Percentiles rank a stretch among this genome's conserved stretches.
These are phyloP conservation scores for Aphodius sticticus DNA, from an alignment of 2,888 invertebrate species.

Conservation along the genomic window DNA sequence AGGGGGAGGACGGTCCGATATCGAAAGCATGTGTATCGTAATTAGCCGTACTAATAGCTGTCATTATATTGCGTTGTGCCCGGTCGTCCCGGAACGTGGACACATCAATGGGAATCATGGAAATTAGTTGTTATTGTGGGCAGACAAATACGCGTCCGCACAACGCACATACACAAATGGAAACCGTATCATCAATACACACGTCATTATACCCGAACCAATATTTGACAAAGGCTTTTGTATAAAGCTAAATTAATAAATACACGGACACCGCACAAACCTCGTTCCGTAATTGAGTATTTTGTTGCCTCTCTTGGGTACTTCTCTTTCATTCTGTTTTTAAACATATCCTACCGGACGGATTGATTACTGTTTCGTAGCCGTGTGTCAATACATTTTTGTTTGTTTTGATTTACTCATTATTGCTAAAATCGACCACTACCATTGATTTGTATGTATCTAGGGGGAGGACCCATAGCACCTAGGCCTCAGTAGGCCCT, in stretches of 20 bases:
- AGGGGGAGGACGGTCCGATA: constrained; percentile 28
- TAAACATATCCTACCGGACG: neutral
- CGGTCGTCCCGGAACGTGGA: constrained; percentile 32
- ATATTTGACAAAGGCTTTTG: constrained; percentile 55
- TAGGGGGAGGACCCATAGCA: too few species aligned
- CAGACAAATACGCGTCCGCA: constrained; percentile 45
- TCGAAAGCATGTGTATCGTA: constrained; percentile 39
- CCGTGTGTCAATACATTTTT: too few species aligned
- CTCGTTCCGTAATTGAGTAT: constrained; percentile 34
- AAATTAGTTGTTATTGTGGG: constrained; percentile 59
- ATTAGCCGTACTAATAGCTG: constrained; percentile 47
- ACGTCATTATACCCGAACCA: constrained; percentile 46
- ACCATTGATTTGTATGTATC: too few species aligned
- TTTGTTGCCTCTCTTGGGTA: constrained; percentile 22
- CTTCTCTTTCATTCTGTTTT: neutral
- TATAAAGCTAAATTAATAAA: constrained; percentile 42
- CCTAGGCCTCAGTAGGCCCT: too few species aligned
- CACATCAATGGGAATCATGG: constrained; percentile 56
- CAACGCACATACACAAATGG: constrained; percentile 39
- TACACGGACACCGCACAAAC: constrained; percentile 32
- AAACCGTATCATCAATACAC: constrained; percentile 39
- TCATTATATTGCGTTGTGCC: constrained; percentile 50
- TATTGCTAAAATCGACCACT: too few species aligned
- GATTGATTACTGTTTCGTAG: neutral
- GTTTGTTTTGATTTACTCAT: too few species aligned